Conservation (phyloP, 1,140 invertebrate species). For the Eueides isabella region DNA sequence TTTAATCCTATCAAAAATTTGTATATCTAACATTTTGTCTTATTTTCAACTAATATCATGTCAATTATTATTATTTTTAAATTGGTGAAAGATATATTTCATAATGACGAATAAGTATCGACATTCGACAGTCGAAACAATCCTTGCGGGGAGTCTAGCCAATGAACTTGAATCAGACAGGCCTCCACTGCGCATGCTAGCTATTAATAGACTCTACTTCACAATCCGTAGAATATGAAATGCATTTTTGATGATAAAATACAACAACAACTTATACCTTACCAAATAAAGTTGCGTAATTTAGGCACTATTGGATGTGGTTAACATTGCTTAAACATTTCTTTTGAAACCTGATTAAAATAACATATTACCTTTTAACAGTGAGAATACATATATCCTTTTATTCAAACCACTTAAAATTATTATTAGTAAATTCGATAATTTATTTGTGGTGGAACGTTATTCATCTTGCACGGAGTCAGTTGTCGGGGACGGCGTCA, state of each 20-base stretch:
- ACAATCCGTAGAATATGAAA: constrained; percentile 45
- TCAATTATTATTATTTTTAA: background rate
- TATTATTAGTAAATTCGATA: background rate
- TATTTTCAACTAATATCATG: background rate
- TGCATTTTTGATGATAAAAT: constrained; percentile 34
- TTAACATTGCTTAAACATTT: background rate
- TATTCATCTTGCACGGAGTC: constrained; percentile 47
- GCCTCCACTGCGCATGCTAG: constrained; percentile 68
- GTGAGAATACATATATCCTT: too few species aligned
- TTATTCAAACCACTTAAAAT: background rate
- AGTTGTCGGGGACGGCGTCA: constrained; percentile 56
- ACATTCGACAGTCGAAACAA: constrained; percentile 40
- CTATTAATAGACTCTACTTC: constrained; percentile 55
- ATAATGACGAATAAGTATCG: constrained; percentile 23
- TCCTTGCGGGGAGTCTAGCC: constrained; percentile 73
- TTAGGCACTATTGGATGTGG: background rate
- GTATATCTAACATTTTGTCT: constrained; percentile 4
- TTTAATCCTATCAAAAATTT: background rate
- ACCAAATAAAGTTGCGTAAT: background rate
- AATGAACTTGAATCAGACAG: constrained; percentile 72
- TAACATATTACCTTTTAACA: too few species aligned
- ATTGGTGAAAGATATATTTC: background rate
- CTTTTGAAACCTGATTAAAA: background rate
- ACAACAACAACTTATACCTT: constrained; percentile 20
- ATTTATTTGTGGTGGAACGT: constrained; percentile 17